Percentiles rank a stretch among this genome's conserved stretches.
phyloP scores from a whole-genome alignment of 2,797 vertebrate species.

The Micrastur ruficollis region DNA sequence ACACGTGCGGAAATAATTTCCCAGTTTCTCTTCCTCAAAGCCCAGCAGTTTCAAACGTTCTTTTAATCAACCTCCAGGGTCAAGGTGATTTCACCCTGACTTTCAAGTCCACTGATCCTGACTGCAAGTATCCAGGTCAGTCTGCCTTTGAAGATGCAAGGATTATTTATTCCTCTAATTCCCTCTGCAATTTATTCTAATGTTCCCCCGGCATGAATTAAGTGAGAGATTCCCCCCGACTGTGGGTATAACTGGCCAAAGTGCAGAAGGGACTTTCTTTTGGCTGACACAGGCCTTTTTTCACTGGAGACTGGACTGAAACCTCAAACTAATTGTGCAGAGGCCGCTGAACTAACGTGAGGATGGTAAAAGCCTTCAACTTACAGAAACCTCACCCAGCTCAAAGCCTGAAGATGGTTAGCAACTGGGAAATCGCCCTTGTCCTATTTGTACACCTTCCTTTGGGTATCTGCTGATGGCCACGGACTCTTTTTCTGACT shows the following conservation, averaged over 20 bases:
- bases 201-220: not conserved
- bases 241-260: not conserved
- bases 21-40: not conserved
- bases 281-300: not conserved
- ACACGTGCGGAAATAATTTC: not conserved
- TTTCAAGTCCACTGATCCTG: conserved; percentile 37
- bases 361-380: not conserved
- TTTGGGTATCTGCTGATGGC: not conserved
- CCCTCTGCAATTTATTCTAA: conserved; percentile 10
- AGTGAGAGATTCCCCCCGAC: not conserved
- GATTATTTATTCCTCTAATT: conserved; percentile 54
- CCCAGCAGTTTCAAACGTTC: not conserved
- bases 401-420: not conserved
- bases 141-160: conserved; percentile 35
- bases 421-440: not conserved
- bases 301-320: not conserved
- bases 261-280: not conserved
- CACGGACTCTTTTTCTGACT: not conserved
- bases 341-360: rapidly evolving
- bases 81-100: conserved; percentile 1
- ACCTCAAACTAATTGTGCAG: not conserved
- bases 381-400: not conserved
- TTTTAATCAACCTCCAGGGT: conserved; percentile 11
- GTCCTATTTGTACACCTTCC: not conserved
- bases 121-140: not conserved